Evolutionary conservation across 1,140 invertebrate genomes (phyloP).

Genomic region (Cecropterus lyciades): DNA sequence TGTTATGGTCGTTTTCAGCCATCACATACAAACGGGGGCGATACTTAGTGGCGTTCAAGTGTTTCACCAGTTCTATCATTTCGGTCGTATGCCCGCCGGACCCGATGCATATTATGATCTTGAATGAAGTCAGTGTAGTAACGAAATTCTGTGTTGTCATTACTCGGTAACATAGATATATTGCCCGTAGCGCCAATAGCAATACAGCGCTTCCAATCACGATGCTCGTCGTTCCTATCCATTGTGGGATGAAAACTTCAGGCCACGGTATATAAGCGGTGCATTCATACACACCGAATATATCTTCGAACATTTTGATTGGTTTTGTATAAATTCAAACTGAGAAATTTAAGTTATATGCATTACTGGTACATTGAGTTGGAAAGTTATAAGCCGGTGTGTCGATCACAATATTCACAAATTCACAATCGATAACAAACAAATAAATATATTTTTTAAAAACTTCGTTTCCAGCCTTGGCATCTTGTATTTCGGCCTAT

Average conservation of each 20-base stretch:
- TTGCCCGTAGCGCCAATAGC: conserved; percentile 40
- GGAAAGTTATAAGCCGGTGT: no score
- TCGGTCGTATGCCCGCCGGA: conserved; percentile 94
- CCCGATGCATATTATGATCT: conserved; percentile 78
- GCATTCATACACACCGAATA: conserved; percentile 9
- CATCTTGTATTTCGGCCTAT: no score
- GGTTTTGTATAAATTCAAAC: not conserved
- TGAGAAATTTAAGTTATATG: no score
- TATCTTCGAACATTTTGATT: conserved; percentile 18
- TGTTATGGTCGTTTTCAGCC: conserved; percentile 91
- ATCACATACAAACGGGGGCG: conserved; percentile 90
- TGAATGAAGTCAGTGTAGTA: conserved; percentile 48
- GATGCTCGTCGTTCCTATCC: conserved; percentile 14
- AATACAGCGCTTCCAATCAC: conserved; percentile 19
- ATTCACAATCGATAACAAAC: no score
- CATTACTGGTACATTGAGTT: not conserved
- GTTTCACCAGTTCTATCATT: conserved; percentile 90
- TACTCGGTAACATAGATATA: conserved; percentile 59
- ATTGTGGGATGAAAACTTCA: conserved; percentile 3
- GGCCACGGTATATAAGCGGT: conserved; percentile 14
- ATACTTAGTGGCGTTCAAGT: conserved; percentile 86
- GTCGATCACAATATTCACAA: no score
- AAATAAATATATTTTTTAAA: no score
- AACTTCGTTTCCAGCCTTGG: no score
- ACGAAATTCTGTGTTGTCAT: conserved; percentile 42